Percentiles rank a stretch among this genome's conserved stretches.
These are phyloP conservation scores for Vanacampus margaritifer DNA, from an alignment of 2,113 vertebrate species.

Conservation along the genomic window DNA sequence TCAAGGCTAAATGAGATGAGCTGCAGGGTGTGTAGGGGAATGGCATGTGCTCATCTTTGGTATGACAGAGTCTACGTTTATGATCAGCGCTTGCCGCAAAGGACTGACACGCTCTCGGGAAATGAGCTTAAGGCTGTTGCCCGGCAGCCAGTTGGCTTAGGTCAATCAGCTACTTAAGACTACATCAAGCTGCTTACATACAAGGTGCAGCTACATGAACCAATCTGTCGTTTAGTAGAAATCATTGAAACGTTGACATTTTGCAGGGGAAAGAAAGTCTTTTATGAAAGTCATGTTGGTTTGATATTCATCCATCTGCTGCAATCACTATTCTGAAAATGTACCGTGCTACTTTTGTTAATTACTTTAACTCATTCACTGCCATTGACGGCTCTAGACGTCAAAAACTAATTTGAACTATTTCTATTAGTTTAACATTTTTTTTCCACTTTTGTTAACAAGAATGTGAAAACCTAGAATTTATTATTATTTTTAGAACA, in stretches of 20 bases:
- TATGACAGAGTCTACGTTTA: constrained; percentile 32
- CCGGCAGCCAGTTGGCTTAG: constrained; percentile 21
- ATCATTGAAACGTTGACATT: neutral
- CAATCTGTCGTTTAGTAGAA: neutral
- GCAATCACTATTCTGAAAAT: no score
- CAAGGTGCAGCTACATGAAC: neutral
- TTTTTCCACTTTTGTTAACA: no score
- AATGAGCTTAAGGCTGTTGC: constrained; percentile 48
- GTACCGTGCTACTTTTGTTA: no score
- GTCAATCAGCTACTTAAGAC: constrained; percentile 9
- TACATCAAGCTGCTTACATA: constrained; percentile 13
- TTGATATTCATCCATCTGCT: no score
- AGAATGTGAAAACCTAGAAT: no score
- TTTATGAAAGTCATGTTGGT: no score
- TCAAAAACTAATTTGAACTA: no score
- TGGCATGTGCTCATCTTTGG: constrained; percentile 30
- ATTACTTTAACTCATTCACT: no score
- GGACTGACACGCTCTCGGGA: constrained; percentile 11
- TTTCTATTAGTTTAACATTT: no score
- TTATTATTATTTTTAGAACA: no score
- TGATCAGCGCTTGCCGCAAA: constrained; percentile 50
- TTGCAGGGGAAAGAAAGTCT: no score
- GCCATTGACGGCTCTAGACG: no score
- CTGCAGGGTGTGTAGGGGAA: constrained; percentile 53
- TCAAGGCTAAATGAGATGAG: constrained; percentile 10